Evolutionary conservation across 2,888 invertebrate species (phyloP).

Genomic region (Polydrusus cervinus): DNA sequence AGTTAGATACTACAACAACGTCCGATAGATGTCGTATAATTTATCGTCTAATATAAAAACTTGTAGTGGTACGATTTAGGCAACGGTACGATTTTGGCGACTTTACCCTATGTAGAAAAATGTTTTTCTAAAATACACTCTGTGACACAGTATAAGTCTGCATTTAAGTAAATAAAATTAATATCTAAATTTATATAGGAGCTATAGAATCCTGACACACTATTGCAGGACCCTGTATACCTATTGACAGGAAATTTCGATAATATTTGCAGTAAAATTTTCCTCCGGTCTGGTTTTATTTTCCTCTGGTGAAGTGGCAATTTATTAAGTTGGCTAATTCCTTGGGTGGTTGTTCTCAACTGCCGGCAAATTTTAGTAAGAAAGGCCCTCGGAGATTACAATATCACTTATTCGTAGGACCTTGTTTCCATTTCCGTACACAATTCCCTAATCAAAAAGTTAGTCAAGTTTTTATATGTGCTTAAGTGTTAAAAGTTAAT

Average conservation of each 20-base stretch:
- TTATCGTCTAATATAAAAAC: too few species aligned
- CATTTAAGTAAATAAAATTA: too few species aligned
- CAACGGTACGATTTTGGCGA: too few species aligned
- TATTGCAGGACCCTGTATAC: too few species aligned
- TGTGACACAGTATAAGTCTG: too few species aligned
- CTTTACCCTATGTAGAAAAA: too few species aligned
- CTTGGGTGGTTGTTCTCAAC: conserved; percentile 29
- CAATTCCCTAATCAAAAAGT: conserved; percentile 25
- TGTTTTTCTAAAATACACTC: too few species aligned
- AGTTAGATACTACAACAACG: too few species aligned
- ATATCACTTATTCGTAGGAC: conserved; percentile 30
- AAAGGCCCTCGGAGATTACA: conserved; percentile 19
- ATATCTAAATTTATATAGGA: neutral
- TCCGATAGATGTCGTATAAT: too few species aligned
- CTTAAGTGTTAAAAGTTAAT: neutral
- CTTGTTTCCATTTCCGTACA: conserved; percentile 22
- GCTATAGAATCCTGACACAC: too few species aligned
- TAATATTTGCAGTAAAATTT: conserved; percentile 19
- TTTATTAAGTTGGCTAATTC: conserved; percentile 37
- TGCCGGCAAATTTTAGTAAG: conserved; percentile 20
- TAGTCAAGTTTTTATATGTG: conserved; percentile 2
- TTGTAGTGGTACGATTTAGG: too few species aligned
- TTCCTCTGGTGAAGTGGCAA: conserved; percentile 33
- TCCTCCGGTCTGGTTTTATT: conserved; percentile 23
- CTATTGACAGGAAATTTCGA: conserved; percentile 23